Base-by-base conservation (phyloP, 1,140 invertebrate species). In the Colletes gigas region DNA sequence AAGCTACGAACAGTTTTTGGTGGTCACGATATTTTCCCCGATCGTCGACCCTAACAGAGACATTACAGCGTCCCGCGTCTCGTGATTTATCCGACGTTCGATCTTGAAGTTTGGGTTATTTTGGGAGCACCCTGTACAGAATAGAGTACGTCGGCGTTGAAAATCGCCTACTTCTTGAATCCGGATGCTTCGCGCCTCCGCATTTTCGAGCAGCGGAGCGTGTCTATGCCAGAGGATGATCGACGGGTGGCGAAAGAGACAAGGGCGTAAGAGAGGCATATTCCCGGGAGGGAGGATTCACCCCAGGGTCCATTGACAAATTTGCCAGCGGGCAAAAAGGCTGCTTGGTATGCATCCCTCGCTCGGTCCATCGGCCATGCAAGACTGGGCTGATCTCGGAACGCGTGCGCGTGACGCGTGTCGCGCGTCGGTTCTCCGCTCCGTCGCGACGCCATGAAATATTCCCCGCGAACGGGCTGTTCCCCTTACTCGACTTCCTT, bases 271-370 rank as follows among this genome's bases (percentile, higher is more conserved):
- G 63, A 78, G 65, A 66, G 72, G 70, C 71, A 21, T 52, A 55
- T 66, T 15, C 41, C 15, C 39, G 47, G 41, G 62, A 76, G 85
- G 74, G 84, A 68, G 73, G 85, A 74, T 81, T 83, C 81, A 57
- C n/a, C 82, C 68, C 52, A 78, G 78, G 82, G 78, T 82, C 87
- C 83, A 87, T 82, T 87, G 85, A 89, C 82, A 86, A 89, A 89
- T 88, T 89, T 88, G 83, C 87, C 72, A 75, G 67, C 77, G 79
- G 77, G 85, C 79, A 85, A 88, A 88, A 86, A 88, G 85, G 70
- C 80, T 87, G 75, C 77, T 89, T 89, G 87, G 77, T 88, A 89
- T 89, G 87, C 88, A 89, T 89, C 88, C 88, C 85, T 81, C 54
- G 83, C 47, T 81, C 71, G 75, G 76, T 83, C 87, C 83, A 89